A percentile compares a stretch with the other conserved stretches of the same genome.
phyloP scores from a whole-genome alignment of 2,888 invertebrate genomes.

The Sphecodes monilicornis region DNA sequence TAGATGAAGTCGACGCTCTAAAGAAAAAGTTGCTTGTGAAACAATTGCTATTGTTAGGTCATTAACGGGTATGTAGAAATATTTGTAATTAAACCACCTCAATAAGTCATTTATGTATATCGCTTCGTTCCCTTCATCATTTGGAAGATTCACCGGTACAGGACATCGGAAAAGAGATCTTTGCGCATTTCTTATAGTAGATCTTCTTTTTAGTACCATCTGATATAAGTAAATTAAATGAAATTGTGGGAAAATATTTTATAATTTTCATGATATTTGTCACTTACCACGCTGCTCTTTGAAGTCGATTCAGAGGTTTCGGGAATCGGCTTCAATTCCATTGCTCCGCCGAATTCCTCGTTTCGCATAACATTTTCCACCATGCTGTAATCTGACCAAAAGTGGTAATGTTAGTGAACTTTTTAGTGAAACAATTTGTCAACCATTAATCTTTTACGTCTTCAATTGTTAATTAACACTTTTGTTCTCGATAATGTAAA shows the following conservation, averaged over 20 bases:
- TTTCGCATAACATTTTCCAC: slow-evolving; percentile 27
- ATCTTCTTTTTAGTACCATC: slow-evolving; percentile 67
- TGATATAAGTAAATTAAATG: slow-evolving; percentile 38
- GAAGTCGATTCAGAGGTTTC: neutral
- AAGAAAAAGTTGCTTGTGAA: neutral
- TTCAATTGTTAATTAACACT: neutral
- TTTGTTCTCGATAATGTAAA: neutral
- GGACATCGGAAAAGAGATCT: slow-evolving; percentile 55
- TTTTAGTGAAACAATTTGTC: neutral
- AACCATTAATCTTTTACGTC: neutral
- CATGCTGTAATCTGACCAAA: slow-evolving; percentile 43
- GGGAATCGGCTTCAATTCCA: slow-evolving; percentile 40
- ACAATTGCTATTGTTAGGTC: neutral
- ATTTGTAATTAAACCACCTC: slow-evolving; percentile 37
- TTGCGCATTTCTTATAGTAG: slow-evolving; percentile 62
- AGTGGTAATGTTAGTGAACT: neutral
- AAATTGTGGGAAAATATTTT: neutral
- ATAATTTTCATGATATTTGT: neutral
- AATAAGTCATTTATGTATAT: slow-evolving; percentile 55
- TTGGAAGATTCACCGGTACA: slow-evolving; percentile 49
- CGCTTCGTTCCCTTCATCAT: slow-evolving; percentile 51
- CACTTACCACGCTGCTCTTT: slow-evolving; percentile 52
- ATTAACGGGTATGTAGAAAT: neutral
- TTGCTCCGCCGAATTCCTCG: neutral
- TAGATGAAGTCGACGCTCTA: neutral